Base-by-base conservation (phyloP, 1,140 invertebrate species). In the Pristionchus pacificus region DNA sequence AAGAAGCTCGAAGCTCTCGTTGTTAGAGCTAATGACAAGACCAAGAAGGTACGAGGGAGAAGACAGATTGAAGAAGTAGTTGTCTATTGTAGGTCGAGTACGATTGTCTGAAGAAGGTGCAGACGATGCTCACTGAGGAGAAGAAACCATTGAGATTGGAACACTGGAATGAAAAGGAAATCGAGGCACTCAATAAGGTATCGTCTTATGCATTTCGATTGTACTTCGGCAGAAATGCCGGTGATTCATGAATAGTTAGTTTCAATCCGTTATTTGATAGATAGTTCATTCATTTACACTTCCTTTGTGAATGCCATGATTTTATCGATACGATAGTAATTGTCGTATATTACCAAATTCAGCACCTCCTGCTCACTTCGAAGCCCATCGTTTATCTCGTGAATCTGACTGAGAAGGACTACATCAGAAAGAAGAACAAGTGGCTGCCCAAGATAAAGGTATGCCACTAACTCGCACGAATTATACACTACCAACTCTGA, bases 301-400 rank as follows among this genome's bases (percentile, higher is more conserved):
- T n/a, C n/a, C n/a, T n/a, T n/a, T n/a, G n/a, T 49, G 38, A 49
- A 19, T 49, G 19, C 38, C 19, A 6, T 19, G 6, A 10, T 49
- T 49, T 49, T 19, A 6, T 49, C 6, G 38, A 49, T 49, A 49
- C 6, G 6, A 49, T 10, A 49, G 38, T 15, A 61, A 61, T 61
- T 61, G 10, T 15, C 15, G 13, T 19, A 19, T 19, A 57, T 57
- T 57, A 94, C 27, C 86, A 99, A 55, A 99, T 98, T 84, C 95
- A 94, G 85, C 91, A 98, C 85, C 86, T 98, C 68, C 95, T 98
- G 83, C 86, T 99, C 27, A 99, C 96, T n/a, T 92, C 95, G 0
- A 99, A 99, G 85, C 97, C 97, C 3, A 91, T 93, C 60, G 91
- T 99, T 80, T 99, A 99, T 85, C 86, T 99, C 65, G 91, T 98